Conservation (phyloP, 1,140 invertebrate genomes). For the Cydia pomonella region DNA sequence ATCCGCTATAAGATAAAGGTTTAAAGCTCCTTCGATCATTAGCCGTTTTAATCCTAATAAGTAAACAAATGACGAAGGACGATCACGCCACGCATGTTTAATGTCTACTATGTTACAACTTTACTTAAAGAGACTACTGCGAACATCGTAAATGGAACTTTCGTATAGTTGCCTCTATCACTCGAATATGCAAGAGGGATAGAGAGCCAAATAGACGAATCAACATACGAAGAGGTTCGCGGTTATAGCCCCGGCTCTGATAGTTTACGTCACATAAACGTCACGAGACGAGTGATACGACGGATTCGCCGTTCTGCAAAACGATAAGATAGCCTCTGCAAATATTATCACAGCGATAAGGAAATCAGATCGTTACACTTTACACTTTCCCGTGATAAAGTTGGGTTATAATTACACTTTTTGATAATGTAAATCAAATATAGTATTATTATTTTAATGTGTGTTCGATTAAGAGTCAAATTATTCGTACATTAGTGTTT, state of each 20-base stretch:
- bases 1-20: not conserved
- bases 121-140: not conserved
- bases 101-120: constrained; percentile 18
- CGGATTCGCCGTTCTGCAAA: constrained; percentile 61
- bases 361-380: constrained; percentile 73
- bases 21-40: constrained; percentile 9
- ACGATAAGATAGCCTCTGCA: constrained; percentile 63
- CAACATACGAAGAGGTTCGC: too few relatives aligned
- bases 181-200: too few relatives aligned
- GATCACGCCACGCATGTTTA: constrained; percentile 14
- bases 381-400: constrained; percentile 68
- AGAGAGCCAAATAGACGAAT: too few relatives aligned
- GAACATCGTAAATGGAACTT: too few relatives aligned
- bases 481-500: not conserved
- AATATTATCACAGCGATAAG: constrained; percentile 70
- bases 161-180: too few relatives aligned
- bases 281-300: constrained; percentile 52
- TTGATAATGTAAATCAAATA: constrained; percentile 45
- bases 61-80: constrained; percentile 23
- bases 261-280: constrained; percentile 62
- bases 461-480: not conserved
- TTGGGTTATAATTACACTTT: constrained; percentile 57
- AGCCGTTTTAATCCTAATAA: constrained; percentile 12
- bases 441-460: constrained; percentile 34
- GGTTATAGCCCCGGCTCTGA: constrained; percentile 34